Base-by-base conservation (phyloP, 2,888 invertebrate species). In the Sipha maydis region DNA sequence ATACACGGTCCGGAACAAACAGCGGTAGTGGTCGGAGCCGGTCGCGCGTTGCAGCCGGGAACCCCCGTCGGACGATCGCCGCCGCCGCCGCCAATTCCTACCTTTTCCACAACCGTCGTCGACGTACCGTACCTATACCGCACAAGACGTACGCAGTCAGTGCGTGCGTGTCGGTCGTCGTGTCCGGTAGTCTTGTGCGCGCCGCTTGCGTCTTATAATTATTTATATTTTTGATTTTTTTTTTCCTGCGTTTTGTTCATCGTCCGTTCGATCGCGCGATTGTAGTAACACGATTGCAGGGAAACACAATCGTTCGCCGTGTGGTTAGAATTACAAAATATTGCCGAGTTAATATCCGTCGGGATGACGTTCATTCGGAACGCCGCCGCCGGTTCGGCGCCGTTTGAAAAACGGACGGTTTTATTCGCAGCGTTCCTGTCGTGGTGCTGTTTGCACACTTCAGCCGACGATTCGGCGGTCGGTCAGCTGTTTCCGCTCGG, bases 81-180 rank as follows among this genome's bases (percentile, higher is more conserved):
- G 41, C 41, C 41, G 41, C 48, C 48, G 48, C 48, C 48, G 14
- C 48, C 41, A 41, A 41, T 48, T 48, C 48, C 48, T 48, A 48
- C 48, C 48, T 48, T 61, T 61, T 61, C 7, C 61, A 61, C 61
- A 5, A 25, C 61, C 21, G 25, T 7, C 61, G 61, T 61, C 61
- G 21, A 7, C 25, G 61, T 25, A 61, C 61, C 61, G 48, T 25
- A 25, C 19, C 61, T 3, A 56, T 56, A 56, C 17, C 25, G 61
- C 21, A 25, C 21, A 61, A 61, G 25, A 61, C 61, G 61, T 25
- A 25, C 25, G 21, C 61, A 5, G 9, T 9, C 71, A 71, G 83
- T 83, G 31, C 25, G 83, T 71, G 69, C 71, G 83, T 48, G 48
- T 48, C 71, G 7, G 48, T 82, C 48, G 28, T 71, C 48, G 31